Evolutionary conservation across 1,140 invertebrate genomes (phyloP), one percentile per base, ranked within the genome.

Genomic region (Drosophila saltans): DNA sequence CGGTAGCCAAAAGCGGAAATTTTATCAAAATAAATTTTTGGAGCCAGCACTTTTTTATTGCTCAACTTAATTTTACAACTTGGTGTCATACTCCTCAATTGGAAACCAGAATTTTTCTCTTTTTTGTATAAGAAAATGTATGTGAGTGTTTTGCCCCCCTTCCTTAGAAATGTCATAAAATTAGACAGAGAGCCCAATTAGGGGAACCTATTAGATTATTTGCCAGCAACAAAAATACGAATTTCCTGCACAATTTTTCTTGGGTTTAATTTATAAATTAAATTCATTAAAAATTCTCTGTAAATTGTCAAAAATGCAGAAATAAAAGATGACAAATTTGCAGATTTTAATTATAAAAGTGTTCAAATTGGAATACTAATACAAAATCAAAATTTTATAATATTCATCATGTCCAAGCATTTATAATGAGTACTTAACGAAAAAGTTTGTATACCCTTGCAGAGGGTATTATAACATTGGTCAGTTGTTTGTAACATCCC

Each of bases 31-130:
- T 81, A 89, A 81, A 70, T 78, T 81, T 80, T 81, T 80, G 55
- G 45, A 52, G 58, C 30, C 69, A 64, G 62, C 48, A 69, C 45
- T 75, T 81, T 36, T 88, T 80, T 88, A 80, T 78, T 66, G 71
- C 71, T 36, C 60, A 73, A 89, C 78, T 84, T 84, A 89, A 89
- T 75, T 89, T 89, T 75, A 89, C 73, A 80, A 70, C 72, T 67
- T 69, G 65, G 48, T 68, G 69, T 75, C 63, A 76, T 63, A 76
- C 21, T 52, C 21, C 28, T 52, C 45, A 52, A 52, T 21, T 26
- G 24, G n/a, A 52, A 52, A 52, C 16, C 45, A 24, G 45, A 52
- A 52, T 10, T 24, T 52, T 21, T 52, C 8, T 26, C 9, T 21
- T 10, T 24, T 52, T 21, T 52, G 45, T 26, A 26, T 21, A 52